Base-by-base conservation (phyloP, 2,113 vertebrate species). In the Carassius carassius region DNA sequence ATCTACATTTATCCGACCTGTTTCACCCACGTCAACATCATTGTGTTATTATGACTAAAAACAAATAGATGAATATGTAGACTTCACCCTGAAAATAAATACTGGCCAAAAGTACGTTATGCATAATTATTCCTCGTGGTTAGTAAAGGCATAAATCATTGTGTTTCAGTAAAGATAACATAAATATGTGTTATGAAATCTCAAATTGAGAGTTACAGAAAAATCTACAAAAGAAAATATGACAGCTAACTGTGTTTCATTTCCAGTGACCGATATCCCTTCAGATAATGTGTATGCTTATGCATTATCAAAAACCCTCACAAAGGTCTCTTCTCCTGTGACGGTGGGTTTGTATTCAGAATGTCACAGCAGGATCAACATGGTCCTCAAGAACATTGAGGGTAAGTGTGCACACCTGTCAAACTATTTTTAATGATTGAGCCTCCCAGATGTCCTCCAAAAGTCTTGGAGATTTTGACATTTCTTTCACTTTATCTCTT, bases 291-390 rank as follows among this genome's bases (percentile, higher is more conserved):
- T 93, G 51, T 96, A 95, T 82, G 95, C 94, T 13, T 93, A 91
- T 2, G 94, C 95, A 3, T 87, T 96, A 85, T 93, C 94, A 19
- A 95, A 94, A 88, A 94, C 94, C 4, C 90, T 96, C 35, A 93
- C 90, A 4, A 93, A 92, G 19, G 90, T 96, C 19, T 82, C 89
- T 1, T 89, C 95, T 2, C 96, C 96, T 1, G 89, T 92, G 14
- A 96, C 96, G 2, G 94, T 96, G 9, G 95, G 95, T 16, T 93
- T 96, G 63, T 96, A 96, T 79, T 94, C 94, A 2, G 90, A 95
- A 32, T 96, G 96, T 90, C 90, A 92, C 47, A 92, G 92, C 84
- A 92, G 93, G 69, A 92, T 93, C 37, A 90, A 90, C 62, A 86
- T 89, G 73, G 92, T 96, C 67, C 93, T 96, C 3, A 67, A 72